These are phyloP conservation scores for Hypsopygia costalis DNA, from an alignment of 2,888 invertebrate genomes.

Conservation along the genomic window DNA sequence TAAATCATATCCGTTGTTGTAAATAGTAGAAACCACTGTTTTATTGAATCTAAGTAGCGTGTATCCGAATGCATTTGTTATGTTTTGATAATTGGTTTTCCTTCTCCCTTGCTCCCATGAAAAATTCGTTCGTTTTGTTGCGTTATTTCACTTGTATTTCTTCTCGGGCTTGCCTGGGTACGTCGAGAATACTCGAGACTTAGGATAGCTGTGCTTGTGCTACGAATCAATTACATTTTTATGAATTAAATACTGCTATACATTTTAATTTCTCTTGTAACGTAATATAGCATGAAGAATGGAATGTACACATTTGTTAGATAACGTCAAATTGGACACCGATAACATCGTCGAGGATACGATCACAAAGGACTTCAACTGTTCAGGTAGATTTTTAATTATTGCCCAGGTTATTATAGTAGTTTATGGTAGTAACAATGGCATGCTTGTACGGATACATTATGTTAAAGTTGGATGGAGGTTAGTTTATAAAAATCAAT, in stretches of 20 bases:
- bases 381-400: constrained; percentile 78
- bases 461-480: constrained; percentile 40
- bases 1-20: no score
- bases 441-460: constrained; percentile 19
- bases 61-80: constrained; percentile 38
- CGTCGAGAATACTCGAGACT: constrained; percentile 19
- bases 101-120: constrained; percentile 37
- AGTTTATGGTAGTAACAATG: constrained; percentile 12
- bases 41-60: constrained; percentile 3
- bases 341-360: constrained; percentile 70
- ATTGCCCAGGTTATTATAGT: constrained; percentile 28
- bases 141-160: constrained; percentile 40
- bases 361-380: constrained; percentile 83
- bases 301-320: constrained; percentile 86
- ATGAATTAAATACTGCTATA: constrained; percentile 44
- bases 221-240: constrained; percentile 34
- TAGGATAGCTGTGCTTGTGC: constrained; percentile 28
- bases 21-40: no score
- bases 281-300: constrained; percentile 71
- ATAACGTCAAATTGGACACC: constrained; percentile 81
- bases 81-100: constrained; percentile 37
- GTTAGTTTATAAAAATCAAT: constrained; percentile 77
- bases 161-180: constrained; percentile 25
- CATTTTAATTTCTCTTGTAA: constrained; percentile 36
- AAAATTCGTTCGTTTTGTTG: constrained; percentile 23